Base-by-base conservation (phyloP, 2,113 vertebrate genomes). In the Pogona vitticeps region DNA sequence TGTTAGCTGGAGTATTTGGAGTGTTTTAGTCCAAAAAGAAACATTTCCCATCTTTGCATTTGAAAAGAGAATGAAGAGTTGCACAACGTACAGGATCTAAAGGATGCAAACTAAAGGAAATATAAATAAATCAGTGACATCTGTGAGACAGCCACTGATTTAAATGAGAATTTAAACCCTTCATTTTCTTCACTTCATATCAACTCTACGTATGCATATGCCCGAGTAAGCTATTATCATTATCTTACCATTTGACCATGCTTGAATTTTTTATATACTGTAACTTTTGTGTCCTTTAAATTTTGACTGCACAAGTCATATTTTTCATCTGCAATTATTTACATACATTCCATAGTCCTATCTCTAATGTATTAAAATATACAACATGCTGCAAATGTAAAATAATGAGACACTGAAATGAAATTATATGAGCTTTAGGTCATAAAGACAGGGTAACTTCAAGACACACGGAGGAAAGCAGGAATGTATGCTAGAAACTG, bases 341-440 rank as follows among this genome's bases (percentile, higher is more conserved):
- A 88, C 31, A 73, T 80, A 38, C 91, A 89, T 84, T 76, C 40
- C 73, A 87, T 0, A 0, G 6, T 68, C 5, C 36, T 86, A 75
- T 88, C 88, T 92, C 65, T 72, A 85, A 89, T 31, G 82, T 86
- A 87, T 58, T 91, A 82, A 91, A 89, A 90, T 80, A 2, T 90
- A 92, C 93, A 92, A 80, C 88, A 56, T 81, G 28, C 46, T 88
- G 73, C 36, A 88, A 26, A 90, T 10, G 40, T 71, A 90, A 91
- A 90, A 31, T n/a, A 76, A 83, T 70, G 9, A 26, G 38, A 85
- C 65, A 89, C 56, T 84, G 80, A 76, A 86, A 88, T 36, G 3
- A 33, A 91, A 59, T 10, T 26, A 56, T 61, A 84, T 20, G 12
- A 91, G 68, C 31, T 80, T 68, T 38, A 80, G 77, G n/a, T 90